Evolutionary conservation across 2,888 invertebrate species (phyloP), one percentile per base, ranked within the genome.

Genomic region (Tortrix viridana): DNA sequence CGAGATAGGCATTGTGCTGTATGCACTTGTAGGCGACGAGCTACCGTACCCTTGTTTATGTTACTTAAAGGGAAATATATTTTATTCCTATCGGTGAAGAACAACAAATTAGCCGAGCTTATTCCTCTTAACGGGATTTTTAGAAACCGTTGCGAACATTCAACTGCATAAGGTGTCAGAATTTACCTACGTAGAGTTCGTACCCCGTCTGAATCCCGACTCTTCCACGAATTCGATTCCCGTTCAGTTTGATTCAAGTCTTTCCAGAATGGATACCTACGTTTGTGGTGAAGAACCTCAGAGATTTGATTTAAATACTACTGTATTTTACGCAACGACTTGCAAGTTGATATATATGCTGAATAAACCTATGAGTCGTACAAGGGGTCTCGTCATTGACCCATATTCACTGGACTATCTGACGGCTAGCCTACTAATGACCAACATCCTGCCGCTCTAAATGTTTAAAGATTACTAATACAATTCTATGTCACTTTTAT

Each of bases 1-100:
- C 67, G 69, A 72, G 72, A 77, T 75, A 68, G 73, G 71, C 69
- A 65, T 79, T 80, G 75, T 80, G 56, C 61, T 52, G 46, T 44
- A 49, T 62, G 43, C 53, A 37, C 57, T 57, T 53, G 47, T 63
- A 63, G 37, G 18, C 26, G 44, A 44, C 49, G 26, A 47, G 49
- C 19, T 53, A 23, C 47, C 14, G 38, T 46, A 50, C 44, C 54
- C 53, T 18, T 49, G n/a, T 61, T 49, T 46, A 46, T 44, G 14
- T 56, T 37, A 6, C 56, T n/a, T n/a, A n/a, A 20, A 23, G 47
- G 50, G 57, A 57, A 53, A 52, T 52, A 46, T 32, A 32, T 41
- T 58, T 63, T 58, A 63, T 26, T n/a, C 23, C 20, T 7, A 32
- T 48, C 41, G 47, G 14, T n/a, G 20, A 38, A 38, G n/a, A 41